Evolutionary conservation across 2,113 vertebrate species (phyloP).

Genomic region (Saguinus midas): DNA sequence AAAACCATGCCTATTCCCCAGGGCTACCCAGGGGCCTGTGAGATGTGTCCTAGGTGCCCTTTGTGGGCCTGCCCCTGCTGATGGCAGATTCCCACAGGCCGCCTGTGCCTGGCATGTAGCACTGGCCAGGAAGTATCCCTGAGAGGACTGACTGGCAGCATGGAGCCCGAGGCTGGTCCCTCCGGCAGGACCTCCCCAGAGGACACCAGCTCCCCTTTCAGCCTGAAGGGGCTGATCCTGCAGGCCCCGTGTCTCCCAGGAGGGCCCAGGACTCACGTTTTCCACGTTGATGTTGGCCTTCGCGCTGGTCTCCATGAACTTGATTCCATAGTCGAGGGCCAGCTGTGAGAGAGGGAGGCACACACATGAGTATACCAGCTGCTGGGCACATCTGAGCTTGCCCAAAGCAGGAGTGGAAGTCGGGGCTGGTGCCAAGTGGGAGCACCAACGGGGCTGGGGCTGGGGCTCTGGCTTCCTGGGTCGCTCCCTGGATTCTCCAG

Average conservation of each 20-base stretch:
- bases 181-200: not conserved
- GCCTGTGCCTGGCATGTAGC: not conserved
- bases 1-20: not conserved
- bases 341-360: conserved; percentile 84
- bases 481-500: not conserved
- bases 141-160: no score
- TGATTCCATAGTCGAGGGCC: conserved; percentile 95
- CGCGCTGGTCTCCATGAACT: conserved; percentile 99
- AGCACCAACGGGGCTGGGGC: not conserved
- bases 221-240: rapidly evolving
- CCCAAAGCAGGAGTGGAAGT: not conserved
- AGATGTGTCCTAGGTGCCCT: not conserved
- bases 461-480: not conserved
- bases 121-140: not conserved
- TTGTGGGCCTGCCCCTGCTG: not conserved
- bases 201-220: not conserved
- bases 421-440: not conserved
- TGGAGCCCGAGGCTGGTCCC: not conserved
- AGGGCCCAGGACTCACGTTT: conserved; percentile 87
- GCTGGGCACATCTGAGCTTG: rapidly evolving
- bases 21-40: not conserved
- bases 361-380: rapidly evolving
- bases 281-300: conserved; percentile 99
- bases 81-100: not conserved
- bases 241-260: not conserved